Percentiles rank a stretch among this genome's conserved stretches.
phyloP scores from a whole-genome alignment of 1,140 invertebrate genomes.

The Platorchestia sp. region DNA sequence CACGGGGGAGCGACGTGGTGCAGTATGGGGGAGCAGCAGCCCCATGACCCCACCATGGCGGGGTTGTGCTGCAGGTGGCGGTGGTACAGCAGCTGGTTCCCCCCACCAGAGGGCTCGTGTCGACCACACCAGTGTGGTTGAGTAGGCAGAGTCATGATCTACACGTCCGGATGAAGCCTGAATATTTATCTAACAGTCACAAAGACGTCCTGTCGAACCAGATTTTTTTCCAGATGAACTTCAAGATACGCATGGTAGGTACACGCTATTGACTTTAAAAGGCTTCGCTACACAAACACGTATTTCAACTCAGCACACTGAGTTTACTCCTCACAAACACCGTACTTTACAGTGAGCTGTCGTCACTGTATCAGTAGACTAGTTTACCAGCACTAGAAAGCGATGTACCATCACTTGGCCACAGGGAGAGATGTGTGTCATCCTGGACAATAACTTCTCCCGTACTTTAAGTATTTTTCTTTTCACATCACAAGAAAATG shows the following conservation, averaged over 20 bases:
- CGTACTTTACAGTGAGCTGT: background rate
- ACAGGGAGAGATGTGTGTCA: background rate
- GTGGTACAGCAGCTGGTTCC: background rate
- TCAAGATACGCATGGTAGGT: background rate
- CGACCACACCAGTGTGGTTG: background rate
- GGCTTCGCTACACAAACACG: background rate
- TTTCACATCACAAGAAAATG: background rate
- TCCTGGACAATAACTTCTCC: background rate
- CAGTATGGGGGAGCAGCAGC: slow-evolving; percentile 7
- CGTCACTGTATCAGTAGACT: background rate
- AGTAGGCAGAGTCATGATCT: background rate
- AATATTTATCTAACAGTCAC: background rate
- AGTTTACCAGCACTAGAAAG: background rate
- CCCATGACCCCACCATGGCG: slow-evolving; percentile 5
- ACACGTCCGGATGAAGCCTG: background rate
- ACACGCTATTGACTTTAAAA: background rate
- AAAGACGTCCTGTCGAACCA: background rate
- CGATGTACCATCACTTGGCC: background rate
- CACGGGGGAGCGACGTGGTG: slow-evolving; percentile 1
- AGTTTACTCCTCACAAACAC: background rate
- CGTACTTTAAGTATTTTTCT: background rate
- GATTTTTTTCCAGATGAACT: background rate
- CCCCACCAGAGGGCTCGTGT: background rate
- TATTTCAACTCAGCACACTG: background rate
- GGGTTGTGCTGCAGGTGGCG: background rate